Percentiles rank a stretch among this genome's conserved stretches.
These are phyloP conservation scores for Achatina immaculata DNA, from an alignment of 1,140 invertebrate genomes.

Conservation along the genomic window DNA sequence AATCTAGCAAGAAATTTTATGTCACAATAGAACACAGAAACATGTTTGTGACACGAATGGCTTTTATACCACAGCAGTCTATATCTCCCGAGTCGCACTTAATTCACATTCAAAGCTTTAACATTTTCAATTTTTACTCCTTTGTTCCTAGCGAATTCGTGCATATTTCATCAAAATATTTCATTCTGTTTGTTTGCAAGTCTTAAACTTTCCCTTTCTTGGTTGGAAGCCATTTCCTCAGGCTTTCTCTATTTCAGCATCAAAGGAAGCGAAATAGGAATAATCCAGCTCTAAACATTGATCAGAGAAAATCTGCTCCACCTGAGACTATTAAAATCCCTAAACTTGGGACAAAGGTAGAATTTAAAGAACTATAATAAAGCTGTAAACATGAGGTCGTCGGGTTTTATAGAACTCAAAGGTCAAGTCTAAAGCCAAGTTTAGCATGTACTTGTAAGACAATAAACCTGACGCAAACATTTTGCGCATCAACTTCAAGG, in stretches of 20 bases:
- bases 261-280: not conserved
- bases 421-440: not conserved
- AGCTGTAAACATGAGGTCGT: not conserved
- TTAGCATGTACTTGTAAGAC: not conserved
- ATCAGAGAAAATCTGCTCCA: not conserved
- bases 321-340: not conserved
- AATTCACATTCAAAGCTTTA: too few species aligned
- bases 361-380: not conserved
- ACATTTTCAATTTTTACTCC: not conserved
- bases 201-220: not conserved
- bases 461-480: not conserved
- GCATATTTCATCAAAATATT: not conserved
- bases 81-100: too few species aligned
- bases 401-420: not conserved
- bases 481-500: too few species aligned
- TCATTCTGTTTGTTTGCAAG: not conserved
- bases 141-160: not conserved
- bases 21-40: too few species aligned
- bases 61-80: too few species aligned
- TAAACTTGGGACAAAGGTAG: not conserved
- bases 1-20: too few species aligned
- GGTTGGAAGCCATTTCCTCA: not conserved
- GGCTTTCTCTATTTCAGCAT: not conserved
- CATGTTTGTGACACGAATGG: too few species aligned
- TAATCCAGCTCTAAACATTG: not conserved